A percentile compares a stretch with the other conserved stretches of the same genome.
Conservation (phyloP, 2,797 vertebrate genomes). For the Tokudaia tokunoshimensis region DNA sequence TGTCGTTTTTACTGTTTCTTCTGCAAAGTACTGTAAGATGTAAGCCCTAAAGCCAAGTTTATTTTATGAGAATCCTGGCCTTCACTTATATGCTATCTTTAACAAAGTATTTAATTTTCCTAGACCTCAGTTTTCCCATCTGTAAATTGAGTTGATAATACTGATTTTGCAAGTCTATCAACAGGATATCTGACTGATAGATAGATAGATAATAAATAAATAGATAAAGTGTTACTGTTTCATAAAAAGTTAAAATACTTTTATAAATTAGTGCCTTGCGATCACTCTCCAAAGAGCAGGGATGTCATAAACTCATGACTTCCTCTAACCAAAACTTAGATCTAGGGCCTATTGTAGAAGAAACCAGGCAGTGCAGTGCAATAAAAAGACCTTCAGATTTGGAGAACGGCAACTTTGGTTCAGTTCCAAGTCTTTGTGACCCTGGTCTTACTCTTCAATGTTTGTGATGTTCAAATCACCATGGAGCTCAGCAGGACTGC, state of each 20-base stretch:
- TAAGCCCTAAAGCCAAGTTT: background rate
- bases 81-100: background rate
- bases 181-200: background rate
- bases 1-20: conserved; percentile 23
- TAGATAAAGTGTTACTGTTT: background rate
- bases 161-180: background rate
- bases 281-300: conserved; percentile 28
- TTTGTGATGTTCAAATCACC: background rate
- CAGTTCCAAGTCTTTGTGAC: conserved; percentile 25
- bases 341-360: background rate
- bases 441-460: conserved; percentile 21
- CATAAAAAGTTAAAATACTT: conserved; percentile 55
- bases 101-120: conserved; percentile 39
- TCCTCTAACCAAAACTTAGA: conserved; percentile 38
- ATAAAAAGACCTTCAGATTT: background rate
- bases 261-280: background rate
- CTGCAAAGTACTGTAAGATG: conserved; percentile 21
- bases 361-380: background rate
- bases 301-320: background rate
- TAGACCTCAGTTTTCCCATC: conserved; percentile 32
- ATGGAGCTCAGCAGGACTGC: background rate
- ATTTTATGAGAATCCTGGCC: background rate
- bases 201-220: background rate
- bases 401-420: conserved; percentile 1
- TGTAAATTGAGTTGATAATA: conserved; percentile 36